Base-by-base conservation (phyloP, 2,113 vertebrate genomes). In the Epinephelus cyanopodus region DNA sequence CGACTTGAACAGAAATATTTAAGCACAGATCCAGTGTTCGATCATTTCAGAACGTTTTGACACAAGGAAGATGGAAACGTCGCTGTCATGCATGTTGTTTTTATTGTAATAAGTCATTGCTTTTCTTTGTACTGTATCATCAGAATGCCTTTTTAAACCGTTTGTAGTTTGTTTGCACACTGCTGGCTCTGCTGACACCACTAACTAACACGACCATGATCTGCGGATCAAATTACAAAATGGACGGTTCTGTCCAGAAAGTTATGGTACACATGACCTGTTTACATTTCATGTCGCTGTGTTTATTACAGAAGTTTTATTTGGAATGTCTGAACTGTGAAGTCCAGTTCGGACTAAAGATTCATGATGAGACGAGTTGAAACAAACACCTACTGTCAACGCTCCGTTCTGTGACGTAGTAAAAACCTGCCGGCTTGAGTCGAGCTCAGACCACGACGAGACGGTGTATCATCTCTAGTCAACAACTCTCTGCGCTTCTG, bases 281-380 rank as follows among this genome's bases (percentile, higher is more conserved):
- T 82, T 88, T 76, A 86, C 66, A 69, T 88, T 72, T 85, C 14
- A 39, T 33, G 2, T 25, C 11, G 3, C 29, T 21, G 50, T 8
- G 6, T 67, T 70, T 17, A 7, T 74, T n/a, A 12, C 14, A 15
- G 11, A 33, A 37, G 11, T n/a, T 68, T 72, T 5, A 39, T 25
- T 64, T 58, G 0, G 1, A 12, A 17, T 11, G n/a, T 79, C 8
- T 61, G 23, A 48, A 21, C 15, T 42, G 33, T 62, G 25, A 1
- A 5, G 2, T 37, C 21, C 52, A 52, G 1, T 14, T 48, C 14
- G 7, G 33, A 37, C 33, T 6, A 37, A 37, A 37, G 33, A 37
- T 37, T 37, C 33, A 37, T 7, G 33, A 37, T 6, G 33, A 37
- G 33, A 37, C 6, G 6, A 37, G 33, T 37, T 37, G 6, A 37